Base-by-base conservation (phyloP, 2,113 vertebrate genomes). In the Callospermophilus lateralis region DNA sequence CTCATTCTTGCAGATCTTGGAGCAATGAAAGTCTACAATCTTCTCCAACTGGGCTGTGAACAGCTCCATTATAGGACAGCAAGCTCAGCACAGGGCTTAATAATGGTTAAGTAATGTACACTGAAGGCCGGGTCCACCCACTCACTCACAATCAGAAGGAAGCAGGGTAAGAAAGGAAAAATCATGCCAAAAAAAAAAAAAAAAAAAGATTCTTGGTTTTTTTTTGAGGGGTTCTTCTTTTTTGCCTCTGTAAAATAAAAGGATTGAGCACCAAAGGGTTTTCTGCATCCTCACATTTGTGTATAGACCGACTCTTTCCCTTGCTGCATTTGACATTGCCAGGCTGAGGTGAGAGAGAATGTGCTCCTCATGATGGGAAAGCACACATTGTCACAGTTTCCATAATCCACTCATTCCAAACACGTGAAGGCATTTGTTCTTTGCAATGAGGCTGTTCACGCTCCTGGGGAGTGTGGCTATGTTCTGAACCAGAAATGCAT, bases 301-400 rank as follows among this genome's bases (percentile, higher is more conserved):
- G 37, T 77, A 72, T 73, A 94, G 85, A 32, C 1, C 26, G 28
- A 61, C 26, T 42, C 77, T 88, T 32, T 28, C 80, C 37, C 51
- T 22, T 0, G 32, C 8, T 34, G 74, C 37, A 16, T 3, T 32
- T 0, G 15, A 53, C 61, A 16, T 32, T 3, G n/a, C 39, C 70
- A 42, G 87, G 74, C 79, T 26, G 63, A 73, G 88, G 90, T 55
- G 85, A 90, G 61, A 70, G 39, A 37, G 42, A 95, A 32, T 20
- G 79, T 24, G 61, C 26, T 92, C 51, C 76, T 61, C 17, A 22
- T 1, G 32, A 30, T 3, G 24, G 80, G 73, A 81, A 94, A 90
- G 87, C 88, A 80, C 77, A 19, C 6, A 10, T 19, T 10, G 68
- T 94, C 96, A 83, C 22, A 70, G 84, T 94, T 97, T 96, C 95